phyloP scores from a whole-genome alignment of 2,113 vertebrate species.

The Rostratula benghalensis region DNA sequence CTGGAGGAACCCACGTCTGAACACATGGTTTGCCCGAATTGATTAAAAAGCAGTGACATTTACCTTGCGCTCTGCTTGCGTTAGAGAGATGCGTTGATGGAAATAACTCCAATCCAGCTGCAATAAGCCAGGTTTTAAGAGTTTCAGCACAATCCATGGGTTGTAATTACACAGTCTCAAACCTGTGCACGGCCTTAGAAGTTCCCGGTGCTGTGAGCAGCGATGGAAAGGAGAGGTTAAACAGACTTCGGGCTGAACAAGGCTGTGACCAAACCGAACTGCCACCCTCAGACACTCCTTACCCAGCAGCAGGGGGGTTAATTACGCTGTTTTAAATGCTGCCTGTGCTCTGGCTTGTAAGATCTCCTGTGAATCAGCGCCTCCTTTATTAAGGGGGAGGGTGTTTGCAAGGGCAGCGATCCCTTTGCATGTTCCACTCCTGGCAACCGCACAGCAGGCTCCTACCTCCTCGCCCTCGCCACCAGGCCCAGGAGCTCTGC shows the following conservation, averaged over 20 bases:
- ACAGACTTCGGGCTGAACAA: neutral
- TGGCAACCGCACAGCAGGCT: accelerated
- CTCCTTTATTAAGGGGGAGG: neutral
- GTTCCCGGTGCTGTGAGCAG: neutral
- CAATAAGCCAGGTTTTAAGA: neutral
- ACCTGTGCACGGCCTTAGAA: neutral
- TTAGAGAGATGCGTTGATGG: neutral
- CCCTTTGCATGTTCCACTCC: neutral
- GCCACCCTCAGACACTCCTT: neutral
- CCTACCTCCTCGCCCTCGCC: neutral
- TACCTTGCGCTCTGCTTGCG: neutral
- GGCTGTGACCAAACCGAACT: neutral
- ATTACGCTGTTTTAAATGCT: neutral
- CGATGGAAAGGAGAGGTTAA: neutral
- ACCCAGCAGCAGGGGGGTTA: neutral
- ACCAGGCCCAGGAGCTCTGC: neutral
- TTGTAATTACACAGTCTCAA: neutral
- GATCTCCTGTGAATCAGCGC: neutral
- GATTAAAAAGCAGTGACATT: neutral
- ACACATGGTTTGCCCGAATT: accelerated
- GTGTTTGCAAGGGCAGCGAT: neutral
- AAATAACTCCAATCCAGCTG: neutral
- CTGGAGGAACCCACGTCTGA: neutral
- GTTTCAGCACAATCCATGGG: neutral
- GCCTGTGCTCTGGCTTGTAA: neutral